Conservation (phyloP, 2,888 invertebrate genomes). For the Diadromus collaris region DNA sequence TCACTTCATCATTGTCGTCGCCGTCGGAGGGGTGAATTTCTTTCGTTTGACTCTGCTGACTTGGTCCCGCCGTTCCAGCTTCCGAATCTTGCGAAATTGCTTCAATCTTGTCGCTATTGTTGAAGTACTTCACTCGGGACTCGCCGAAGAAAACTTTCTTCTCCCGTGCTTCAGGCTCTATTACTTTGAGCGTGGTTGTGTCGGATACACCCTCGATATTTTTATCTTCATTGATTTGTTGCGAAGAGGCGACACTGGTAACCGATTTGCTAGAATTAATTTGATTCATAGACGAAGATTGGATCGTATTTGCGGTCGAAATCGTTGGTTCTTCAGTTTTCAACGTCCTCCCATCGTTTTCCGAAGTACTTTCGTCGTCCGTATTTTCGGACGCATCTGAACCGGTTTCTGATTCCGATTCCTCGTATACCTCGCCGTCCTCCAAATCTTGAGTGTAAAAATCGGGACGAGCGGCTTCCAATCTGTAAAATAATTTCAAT, state of each 20-base stretch:
- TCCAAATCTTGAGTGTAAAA: slow-evolving; percentile 66
- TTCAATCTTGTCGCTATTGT: slow-evolving; percentile 50
- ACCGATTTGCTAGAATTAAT: slow-evolving; percentile 1
- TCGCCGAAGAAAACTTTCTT: slow-evolving; percentile 60
- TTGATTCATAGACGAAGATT: neutral
- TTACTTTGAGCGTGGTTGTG: slow-evolving; percentile 49
- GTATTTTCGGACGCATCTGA: slow-evolving; percentile 57
- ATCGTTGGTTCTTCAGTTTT: slow-evolving; percentile 46
- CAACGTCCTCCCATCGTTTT: slow-evolving; percentile 58
- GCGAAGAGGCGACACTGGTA: neutral
- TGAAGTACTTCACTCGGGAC: slow-evolving; percentile 59
- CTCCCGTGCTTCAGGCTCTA: slow-evolving; percentile 48
- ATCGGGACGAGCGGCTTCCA: slow-evolving; percentile 68
- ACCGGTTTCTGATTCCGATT: slow-evolving; percentile 64
- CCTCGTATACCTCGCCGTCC: slow-evolving; percentile 67
- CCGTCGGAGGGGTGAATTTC: slow-evolving; percentile 36
- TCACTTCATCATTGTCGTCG: slow-evolving; percentile 64
- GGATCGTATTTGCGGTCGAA: neutral
- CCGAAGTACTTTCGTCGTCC: slow-evolving; percentile 62
- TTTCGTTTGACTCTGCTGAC: slow-evolving; percentile 40
- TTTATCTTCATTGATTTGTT: slow-evolving; percentile 8
- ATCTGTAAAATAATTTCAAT: slow-evolving; percentile 60
- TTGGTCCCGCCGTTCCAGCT: slow-evolving; percentile 49
- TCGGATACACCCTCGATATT: slow-evolving; percentile 4
- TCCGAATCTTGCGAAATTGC: slow-evolving; percentile 41